phyloP scores from a whole-genome alignment of 2,888 invertebrate species.

The Zele albiditarsus region DNA sequence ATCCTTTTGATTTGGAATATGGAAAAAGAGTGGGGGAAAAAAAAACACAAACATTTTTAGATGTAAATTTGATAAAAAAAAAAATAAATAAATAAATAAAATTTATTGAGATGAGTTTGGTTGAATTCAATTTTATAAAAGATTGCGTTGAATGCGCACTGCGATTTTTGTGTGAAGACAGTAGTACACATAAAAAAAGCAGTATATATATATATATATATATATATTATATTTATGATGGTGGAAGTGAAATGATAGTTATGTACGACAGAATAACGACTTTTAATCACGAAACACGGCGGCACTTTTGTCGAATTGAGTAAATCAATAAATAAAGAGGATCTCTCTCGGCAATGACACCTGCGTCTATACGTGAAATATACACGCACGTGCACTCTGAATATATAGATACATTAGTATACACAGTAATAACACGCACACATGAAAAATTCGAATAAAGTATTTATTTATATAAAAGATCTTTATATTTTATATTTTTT shows the following conservation, averaged over 20 bases:
- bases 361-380: slow-evolving; percentile 60
- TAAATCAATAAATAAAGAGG: slow-evolving; percentile 71
- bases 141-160: neutral
- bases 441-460: neutral
- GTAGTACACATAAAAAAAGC: neutral
- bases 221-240: neutral
- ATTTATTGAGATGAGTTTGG: neutral
- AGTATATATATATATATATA: neutral
- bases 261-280: slow-evolving; percentile 61
- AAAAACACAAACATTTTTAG: neutral
- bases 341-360: slow-evolving; percentile 61
- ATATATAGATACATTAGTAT: slow-evolving; percentile 18
- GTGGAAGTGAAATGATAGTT: slow-evolving; percentile 10
- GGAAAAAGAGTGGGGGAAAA: too few relatives aligned
- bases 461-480: neutral
- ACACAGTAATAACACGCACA: neutral
- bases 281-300: slow-evolving; percentile 68
- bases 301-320: slow-evolving; percentile 68
- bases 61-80: neutral
- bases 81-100: neutral
- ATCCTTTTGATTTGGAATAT: neutral
- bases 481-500: neutral
- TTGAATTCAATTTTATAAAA: neutral
- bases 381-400: slow-evolving; percentile 16
- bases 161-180: neutral